Conservation (phyloP, 1,140 invertebrate genomes). For the Drosophila bifasciata region DNA sequence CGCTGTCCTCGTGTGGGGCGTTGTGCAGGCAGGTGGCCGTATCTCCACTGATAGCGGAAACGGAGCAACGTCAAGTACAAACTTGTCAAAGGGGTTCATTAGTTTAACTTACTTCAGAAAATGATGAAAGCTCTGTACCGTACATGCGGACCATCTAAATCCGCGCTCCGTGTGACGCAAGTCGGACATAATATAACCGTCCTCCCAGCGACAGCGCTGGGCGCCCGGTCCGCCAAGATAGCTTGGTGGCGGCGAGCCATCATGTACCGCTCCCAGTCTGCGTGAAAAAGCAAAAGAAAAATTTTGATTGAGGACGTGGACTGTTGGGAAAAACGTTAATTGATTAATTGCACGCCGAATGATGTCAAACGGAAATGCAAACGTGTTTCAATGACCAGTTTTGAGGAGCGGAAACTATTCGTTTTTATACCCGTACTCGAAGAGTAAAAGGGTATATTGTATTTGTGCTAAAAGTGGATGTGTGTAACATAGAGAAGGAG, state of each 20-base stretch:
- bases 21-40: conserved; percentile 97
- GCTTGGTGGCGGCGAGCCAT: conserved; percentile 96
- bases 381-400: conserved; percentile 64
- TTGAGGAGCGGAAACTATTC: conserved; percentile 50
- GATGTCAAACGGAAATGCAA: conserved; percentile 78
- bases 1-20: conserved; percentile 96
- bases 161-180: conserved; percentile 96
- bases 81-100: too few relatives aligned
- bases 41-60: conserved; percentile 89
- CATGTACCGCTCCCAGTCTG: conserved; percentile 96
- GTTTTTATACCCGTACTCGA: too few relatives aligned
- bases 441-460: too few relatives aligned
- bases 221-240: conserved; percentile 97
- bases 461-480: too few relatives aligned
- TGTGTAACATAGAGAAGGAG: too few relatives aligned
- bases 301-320: conserved; percentile 47
- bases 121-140: conserved; percentile 97
- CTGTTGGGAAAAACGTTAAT: conserved; percentile 56
- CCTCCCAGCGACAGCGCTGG: conserved; percentile 97
- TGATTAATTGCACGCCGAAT: conserved; percentile 72
- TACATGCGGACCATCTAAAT: conserved; percentile 97
- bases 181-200: conserved; percentile 98
- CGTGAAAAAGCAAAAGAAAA: conserved; percentile 40
- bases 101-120: conserved; percentile 93
- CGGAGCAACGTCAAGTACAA: conserved; percentile 15